phyloP scores from a whole-genome alignment of 92 coral and sea anemone genomes.

The Siderastrea radians region DNA sequence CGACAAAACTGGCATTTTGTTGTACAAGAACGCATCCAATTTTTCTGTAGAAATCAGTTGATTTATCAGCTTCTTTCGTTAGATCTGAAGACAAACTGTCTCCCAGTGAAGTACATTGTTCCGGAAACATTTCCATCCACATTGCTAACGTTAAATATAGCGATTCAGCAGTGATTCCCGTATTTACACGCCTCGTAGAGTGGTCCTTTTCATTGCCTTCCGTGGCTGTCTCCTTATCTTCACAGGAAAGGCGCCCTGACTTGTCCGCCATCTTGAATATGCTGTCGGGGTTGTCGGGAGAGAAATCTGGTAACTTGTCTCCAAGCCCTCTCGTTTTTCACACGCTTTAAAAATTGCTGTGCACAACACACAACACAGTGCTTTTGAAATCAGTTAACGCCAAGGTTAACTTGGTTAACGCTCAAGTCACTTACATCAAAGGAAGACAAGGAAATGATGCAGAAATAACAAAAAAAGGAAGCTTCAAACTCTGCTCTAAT shows the following conservation, averaged over 20 bases:
- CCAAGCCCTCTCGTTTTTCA: slow-evolving; percentile 9
- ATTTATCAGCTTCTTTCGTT: not conserved
- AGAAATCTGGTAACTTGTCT: not conserved
- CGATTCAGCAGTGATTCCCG: slow-evolving; percentile 23
- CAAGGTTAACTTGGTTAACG: too few species aligned
- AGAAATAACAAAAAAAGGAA: too few species aligned
- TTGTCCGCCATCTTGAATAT: slow-evolving; percentile 3
- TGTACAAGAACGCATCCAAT: slow-evolving; percentile 75
- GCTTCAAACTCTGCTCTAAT: too few species aligned
- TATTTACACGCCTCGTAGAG: slow-evolving; percentile 4
- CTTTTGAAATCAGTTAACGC: too few species aligned
- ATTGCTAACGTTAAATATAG: slow-evolving; percentile 43
- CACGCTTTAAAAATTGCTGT: too few species aligned
- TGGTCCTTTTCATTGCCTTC: not conserved
- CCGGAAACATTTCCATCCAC: slow-evolving; percentile 58
- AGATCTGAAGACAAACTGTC: not conserved
- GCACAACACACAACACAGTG: too few species aligned
- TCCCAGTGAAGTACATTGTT: not conserved
- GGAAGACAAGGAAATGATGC: too few species aligned
- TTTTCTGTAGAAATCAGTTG: slow-evolving; percentile 33
- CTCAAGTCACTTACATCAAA: too few species aligned
- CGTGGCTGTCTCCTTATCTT: not conserved
- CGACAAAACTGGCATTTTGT: slow-evolving; percentile 63
- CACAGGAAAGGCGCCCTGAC: not conserved
- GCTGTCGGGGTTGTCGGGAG: not conserved